Evolutionary conservation across 2,888 invertebrate genomes (phyloP), one percentile per base, ranked within the genome.

Genomic region (Empis livida): DNA sequence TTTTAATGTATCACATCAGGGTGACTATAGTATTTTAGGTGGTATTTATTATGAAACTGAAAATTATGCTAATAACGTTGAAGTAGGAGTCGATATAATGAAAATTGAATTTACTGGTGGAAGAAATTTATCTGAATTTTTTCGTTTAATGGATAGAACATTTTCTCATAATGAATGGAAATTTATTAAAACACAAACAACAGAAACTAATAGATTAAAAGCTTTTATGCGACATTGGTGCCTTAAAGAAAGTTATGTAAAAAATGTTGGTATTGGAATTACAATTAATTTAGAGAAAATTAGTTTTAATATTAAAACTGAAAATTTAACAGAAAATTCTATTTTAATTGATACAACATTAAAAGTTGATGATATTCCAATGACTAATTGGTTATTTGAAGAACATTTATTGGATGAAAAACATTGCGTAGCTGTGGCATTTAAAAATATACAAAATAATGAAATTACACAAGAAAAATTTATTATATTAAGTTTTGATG

Each of bases 1-100:
- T 59, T 94, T 95, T 63, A 96, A 95, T 72, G 79, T 95, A 2
- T 93, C 94, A 0, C 96, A 96, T 71, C 92, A 94, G 61, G 94
- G 92, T 5, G 78, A 81, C 53, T 88, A 77, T 65, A 83, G 85
- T 6, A 88, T 95, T 17, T 70, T 95, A 31, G 92, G 83, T 17
- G 89, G 87, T 2, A 77, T 80, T 58, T 59, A 64, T 8, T 63
- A 63, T 5, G 14, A 41, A 14, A 39, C 16, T 13, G 6, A 13
- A 13, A 11, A 8, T 10, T 44, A 42, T 38, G 40, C 57, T 63
- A 31, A 20, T 27, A 62, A 59, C 38, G 60, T 63, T 51, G 68
- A 73, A 53, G 70, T 90, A 51, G 90, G 90, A 2, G 77, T 91
- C 44, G 95, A 96, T 73, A 76, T 94, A 1, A 94, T 95, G 93